Evolutionary conservation across 2,888 invertebrate genomes (phyloP), one percentile per base, ranked within the genome.

Genomic region (Nephrotoma flavescens): DNA sequence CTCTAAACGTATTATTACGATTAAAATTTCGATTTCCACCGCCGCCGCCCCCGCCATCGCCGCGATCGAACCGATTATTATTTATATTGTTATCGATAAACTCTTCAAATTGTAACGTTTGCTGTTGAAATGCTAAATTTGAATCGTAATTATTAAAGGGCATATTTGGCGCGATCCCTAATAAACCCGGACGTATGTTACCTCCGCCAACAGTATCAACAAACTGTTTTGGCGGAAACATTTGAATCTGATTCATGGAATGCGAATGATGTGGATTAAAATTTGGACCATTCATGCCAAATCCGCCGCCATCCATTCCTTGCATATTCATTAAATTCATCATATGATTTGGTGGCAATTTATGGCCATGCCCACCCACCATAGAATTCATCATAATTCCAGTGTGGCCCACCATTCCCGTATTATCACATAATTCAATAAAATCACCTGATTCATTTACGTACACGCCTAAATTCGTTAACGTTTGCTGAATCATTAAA

Each of bases 391-490:
- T 42, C 42, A 44, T 85, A 42, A 42, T 85, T 0, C 85, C 44
- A 19, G 4, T 0, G 9, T 7, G 42, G 19, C 19, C 86, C 83
- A 88, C 86, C 83, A 88, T 87, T 42, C 87, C 89, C 6, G n/a
- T 31, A 12, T 83, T 42, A 6, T n/a, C 15, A 83, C 83, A 11
- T 15, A 15, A 19, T 12, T n/a, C 83, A 0, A 89, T 91, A 89
- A 93, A 93, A 89, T 94, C 93, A 4, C 94, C 94, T 88, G 92
- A 93, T 88, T 94, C 94, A 88, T 92, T 92, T 71, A 94, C 92
- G 86, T 92, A 92, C 87, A 94, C 92, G 19, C 94, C 94, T 88
- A 95, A 91, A 90, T 94, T 94, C 4, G 93, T 92, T 88, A 95
- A 92, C 89, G 95, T 94, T 89, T 92, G 93, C 88, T 93, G 92